A percentile compares a stretch with the other conserved stretches of the same genome.
Evolutionary conservation across 2,888 invertebrate species (phyloP).

Genomic region (Brenthis hecate): DNA sequence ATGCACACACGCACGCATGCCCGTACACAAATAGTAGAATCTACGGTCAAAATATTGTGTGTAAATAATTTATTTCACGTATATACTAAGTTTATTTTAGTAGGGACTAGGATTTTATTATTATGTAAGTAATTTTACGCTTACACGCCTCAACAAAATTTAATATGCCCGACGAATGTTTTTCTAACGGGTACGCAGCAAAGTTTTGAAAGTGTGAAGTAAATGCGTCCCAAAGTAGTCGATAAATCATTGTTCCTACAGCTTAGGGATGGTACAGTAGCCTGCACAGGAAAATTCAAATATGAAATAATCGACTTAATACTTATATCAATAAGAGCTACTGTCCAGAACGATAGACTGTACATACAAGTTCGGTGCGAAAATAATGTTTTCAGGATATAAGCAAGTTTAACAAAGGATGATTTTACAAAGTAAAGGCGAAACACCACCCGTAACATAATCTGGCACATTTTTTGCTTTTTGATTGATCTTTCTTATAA

Average conservation of each 20-base stretch:
- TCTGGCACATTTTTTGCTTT: slow-evolving; percentile 10
- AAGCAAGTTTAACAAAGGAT: slow-evolving; percentile 59
- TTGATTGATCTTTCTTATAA: slow-evolving; percentile 21
- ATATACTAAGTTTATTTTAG: too few relatives aligned
- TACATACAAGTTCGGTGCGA: slow-evolving; percentile 49
- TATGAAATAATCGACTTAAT: slow-evolving; percentile 30
- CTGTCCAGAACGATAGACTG: background rate
- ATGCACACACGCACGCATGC: too few relatives aligned
- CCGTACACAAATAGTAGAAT: too few relatives aligned
- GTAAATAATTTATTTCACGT: too few relatives aligned
- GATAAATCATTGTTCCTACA: slow-evolving; percentile 69
- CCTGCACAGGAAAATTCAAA: slow-evolving; percentile 9
- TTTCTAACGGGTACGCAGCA: slow-evolving; percentile 44
- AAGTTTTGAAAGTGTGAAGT: slow-evolving; percentile 55
- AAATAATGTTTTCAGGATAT: slow-evolving; percentile 66
- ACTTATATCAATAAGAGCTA: slow-evolving; percentile 15
- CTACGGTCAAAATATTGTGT: too few relatives aligned
- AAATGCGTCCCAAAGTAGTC: slow-evolving; percentile 60
- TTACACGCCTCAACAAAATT: slow-evolving; percentile 41
- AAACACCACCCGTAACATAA: slow-evolving; percentile 22
- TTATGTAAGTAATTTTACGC: slow-evolving; percentile 2
- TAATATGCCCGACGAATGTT: slow-evolving; percentile 48
- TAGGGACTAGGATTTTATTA: background rate
- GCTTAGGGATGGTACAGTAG: slow-evolving; percentile 49
- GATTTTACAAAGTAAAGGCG: slow-evolving; percentile 32